Evolutionary conservation across 2,888 invertebrate genomes (phyloP).

Genomic region (Diaphora mendica): DNA sequence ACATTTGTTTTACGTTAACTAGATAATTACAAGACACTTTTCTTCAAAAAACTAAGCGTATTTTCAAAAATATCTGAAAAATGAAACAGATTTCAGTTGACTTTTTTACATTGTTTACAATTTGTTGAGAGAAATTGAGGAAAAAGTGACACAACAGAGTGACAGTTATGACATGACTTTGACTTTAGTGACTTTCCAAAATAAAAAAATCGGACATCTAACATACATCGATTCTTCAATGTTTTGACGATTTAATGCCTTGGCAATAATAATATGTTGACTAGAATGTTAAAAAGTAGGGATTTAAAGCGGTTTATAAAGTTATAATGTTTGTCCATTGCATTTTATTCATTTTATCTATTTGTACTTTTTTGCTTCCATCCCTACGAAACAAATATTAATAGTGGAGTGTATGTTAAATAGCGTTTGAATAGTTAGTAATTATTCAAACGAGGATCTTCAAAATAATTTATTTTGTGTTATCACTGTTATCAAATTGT

Average conservation of each 20-base stretch:
- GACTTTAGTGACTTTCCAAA: too few species aligned
- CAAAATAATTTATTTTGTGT: too few species aligned
- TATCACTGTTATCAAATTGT: too few species aligned
- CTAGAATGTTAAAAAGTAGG: too few species aligned
- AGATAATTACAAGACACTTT: neutral
- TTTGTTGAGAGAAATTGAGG: neutral
- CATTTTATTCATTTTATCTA: neutral
- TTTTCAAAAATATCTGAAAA: neutral
- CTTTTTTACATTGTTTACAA: neutral
- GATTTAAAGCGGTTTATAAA: too few species aligned
- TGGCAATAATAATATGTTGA: too few species aligned
- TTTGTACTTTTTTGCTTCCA: neutral
- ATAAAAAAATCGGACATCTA: too few species aligned
- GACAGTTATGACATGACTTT: neutral
- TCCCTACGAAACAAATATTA: neutral
- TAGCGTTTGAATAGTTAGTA: neutral
- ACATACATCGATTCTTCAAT: too few species aligned
- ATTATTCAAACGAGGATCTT: too few species aligned
- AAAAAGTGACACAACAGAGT: too few species aligned
- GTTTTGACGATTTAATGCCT: too few species aligned
- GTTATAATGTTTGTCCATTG: neutral
- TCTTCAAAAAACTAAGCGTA: neutral
- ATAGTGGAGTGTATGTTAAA: too few species aligned
- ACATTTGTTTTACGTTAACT: neutral
- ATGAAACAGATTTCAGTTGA: neutral